Evolutionary conservation across 2,113 vertebrate species (phyloP).

Genomic region (Stegostoma tigrinum): DNA sequence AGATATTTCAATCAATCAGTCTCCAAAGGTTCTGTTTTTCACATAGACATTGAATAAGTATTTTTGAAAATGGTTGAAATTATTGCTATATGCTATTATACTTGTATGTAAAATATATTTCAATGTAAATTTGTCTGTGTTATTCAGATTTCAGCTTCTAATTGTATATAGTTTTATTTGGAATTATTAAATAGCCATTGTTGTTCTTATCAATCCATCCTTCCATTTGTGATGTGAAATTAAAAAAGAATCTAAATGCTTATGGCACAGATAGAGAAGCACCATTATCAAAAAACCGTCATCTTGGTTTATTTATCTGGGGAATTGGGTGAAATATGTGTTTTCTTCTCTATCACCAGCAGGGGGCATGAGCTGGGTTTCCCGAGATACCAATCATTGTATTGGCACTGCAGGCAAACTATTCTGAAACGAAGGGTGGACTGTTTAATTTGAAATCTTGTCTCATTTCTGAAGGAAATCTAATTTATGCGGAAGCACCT

Average conservation of each 20-base stretch:
- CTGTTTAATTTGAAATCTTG: slow-evolving; percentile 22
- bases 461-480: not conserved
- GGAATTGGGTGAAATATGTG: not conserved
- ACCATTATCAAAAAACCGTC: not conserved
- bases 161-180: not conserved
- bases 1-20: not conserved
- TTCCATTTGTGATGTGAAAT: not conserved
- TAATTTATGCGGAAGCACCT: slow-evolving; percentile 13
- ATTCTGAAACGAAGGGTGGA: not conserved
- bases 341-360: not conserved
- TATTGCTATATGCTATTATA: not conserved
- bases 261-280: not conserved
- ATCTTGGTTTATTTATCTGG: not conserved
- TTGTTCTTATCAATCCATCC: not conserved
- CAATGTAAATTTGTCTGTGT: not conserved
- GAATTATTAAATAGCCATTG: not conserved
- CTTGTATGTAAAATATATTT: not conserved
- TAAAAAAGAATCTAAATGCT: too few species aligned
- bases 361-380: slow-evolving; percentile 15
- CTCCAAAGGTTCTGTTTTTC: not conserved
- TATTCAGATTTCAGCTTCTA: not conserved
- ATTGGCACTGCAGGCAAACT: slow-evolving; percentile 12
- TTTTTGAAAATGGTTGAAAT: not conserved
- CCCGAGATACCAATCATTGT: not conserved
- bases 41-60: not conserved